Conservation (phyloP, 2,888 invertebrate genomes). For the Drosophila algonquin region DNA sequence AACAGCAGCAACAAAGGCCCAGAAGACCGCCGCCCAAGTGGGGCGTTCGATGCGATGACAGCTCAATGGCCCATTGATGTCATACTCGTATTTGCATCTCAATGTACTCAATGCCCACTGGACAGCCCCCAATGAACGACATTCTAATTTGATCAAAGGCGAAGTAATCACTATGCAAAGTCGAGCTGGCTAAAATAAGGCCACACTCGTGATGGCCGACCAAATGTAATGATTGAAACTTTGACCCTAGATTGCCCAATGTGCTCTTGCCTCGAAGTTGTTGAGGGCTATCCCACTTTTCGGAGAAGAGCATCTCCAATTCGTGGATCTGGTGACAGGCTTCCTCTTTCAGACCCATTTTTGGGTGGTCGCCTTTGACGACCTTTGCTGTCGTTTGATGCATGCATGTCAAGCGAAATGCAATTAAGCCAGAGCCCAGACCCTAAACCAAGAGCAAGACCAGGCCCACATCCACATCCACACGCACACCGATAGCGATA, state of each 20-base stretch:
- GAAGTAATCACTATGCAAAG: background rate
- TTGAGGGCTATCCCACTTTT: no score
- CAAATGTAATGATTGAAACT: no score
- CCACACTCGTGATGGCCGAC: no score
- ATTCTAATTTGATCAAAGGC: conserved; percentile 1
- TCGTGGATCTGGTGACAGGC: background rate
- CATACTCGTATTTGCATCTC: background rate
- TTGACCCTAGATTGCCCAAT: no score
- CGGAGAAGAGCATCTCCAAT: background rate
- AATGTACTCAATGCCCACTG: conserved; percentile 3
- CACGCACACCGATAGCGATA: background rate
- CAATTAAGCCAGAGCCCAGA: conserved; percentile 11
- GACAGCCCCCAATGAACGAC: background rate
- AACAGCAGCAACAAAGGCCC: conserved; percentile 36
- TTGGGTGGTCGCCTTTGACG: conserved; percentile 1
- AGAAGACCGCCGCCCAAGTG: conserved; percentile 42
- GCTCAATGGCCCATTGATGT: conserved; percentile 48
- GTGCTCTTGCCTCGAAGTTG: no score
- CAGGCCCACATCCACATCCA: conserved; percentile 18
- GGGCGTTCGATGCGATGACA: conserved; percentile 31
- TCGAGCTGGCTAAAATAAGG: no score
- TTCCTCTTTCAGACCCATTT: background rate
- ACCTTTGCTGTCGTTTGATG: conserved; percentile 11
- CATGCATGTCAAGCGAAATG: conserved; percentile 37
- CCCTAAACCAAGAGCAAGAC: conserved; percentile 17